phyloP scores from a whole-genome alignment of 2,797 vertebrate species.

The Valencia hispanica region DNA sequence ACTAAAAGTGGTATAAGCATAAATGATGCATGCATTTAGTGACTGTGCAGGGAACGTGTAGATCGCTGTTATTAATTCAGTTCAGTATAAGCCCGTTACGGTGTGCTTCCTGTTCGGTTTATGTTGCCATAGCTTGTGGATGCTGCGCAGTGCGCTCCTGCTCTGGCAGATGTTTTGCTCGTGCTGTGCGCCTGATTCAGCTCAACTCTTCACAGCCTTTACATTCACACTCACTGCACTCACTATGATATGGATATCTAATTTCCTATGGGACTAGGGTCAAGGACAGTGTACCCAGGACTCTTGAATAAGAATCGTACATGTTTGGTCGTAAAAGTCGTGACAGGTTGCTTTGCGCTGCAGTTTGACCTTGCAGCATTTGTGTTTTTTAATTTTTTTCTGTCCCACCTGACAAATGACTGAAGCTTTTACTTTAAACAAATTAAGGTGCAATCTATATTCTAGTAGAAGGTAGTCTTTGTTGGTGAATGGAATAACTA shows the following conservation, averaged over 20 bases:
- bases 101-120: constrained; percentile 21
- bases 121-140: constrained; percentile 49
- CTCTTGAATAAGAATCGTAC: constrained; percentile 29
- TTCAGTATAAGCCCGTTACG: not conserved
- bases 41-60: not conserved
- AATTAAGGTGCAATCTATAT: not conserved
- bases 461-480: not conserved
- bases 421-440: constrained; percentile 2
- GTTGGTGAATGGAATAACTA: not conserved
- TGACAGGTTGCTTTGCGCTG: constrained; percentile 61
- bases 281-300: not conserved
- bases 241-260: not conserved
- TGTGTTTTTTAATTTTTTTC: constrained; percentile 23
- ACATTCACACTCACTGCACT: not conserved
- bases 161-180: constrained; percentile 50
- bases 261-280: not conserved
- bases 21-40: constrained; percentile 19
- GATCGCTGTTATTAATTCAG: not conserved
- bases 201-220: not conserved
- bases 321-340: constrained; percentile 53
- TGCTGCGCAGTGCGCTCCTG: constrained; percentile 61
- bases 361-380: constrained; percentile 79
- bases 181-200: constrained; percentile 39
- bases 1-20: not conserved
- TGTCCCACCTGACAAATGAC: constrained; percentile 1